Base-by-base conservation (phyloP, 2,797 vertebrate species). In the Amphiprion clarkii region DNA sequence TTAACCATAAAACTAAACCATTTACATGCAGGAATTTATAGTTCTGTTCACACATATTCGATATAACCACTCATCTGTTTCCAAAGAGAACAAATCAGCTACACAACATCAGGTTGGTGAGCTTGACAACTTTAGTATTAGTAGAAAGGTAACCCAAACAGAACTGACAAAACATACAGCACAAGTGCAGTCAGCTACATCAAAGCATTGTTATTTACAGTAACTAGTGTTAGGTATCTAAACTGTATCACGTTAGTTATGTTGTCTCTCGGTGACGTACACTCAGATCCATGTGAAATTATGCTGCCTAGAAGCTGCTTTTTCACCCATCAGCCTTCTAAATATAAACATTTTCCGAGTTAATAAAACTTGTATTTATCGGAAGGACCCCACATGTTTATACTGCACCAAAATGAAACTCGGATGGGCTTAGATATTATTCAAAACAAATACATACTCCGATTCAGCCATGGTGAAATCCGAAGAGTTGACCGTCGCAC, bases 381-480 rank as follows among this genome's bases (percentile, higher is more conserved):
- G 4, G 11, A 54, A 54, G n/a, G 17, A 66, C 16, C 36, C 12
- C 4, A 66, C 27, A 29, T 3, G 56, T n/a, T 21, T 21, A 23
- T 31, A 11, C 7, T 31, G 6, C 1, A 55, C 11, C 2, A 1
- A 16, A 1, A 27, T 13, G 27, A 40, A n/a, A 7, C 44, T 9
- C 25, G 27, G 69, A 71, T 71, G 58, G 29, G 46, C 49, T 61
- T 44, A 33, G 69, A 71, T 71, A 16, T n/a, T 4, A 31, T 31
- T 55, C 44, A 46, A 62, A 23, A 14, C n/a, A 36, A 54, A 48
- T 16, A 62, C 69, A 11, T 62, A 71, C 69, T 71, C 58, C 1
- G 69, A 19, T 46, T 62, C 69, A 0, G 69, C 69, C 69, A 71
- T 71, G 27, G 6, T 53, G 9, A 16, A 53, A 11, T 29, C 25